Evolutionary conservation across 1,140 invertebrate species (phyloP).

Genomic region (Leptinotarsa texana): DNA sequence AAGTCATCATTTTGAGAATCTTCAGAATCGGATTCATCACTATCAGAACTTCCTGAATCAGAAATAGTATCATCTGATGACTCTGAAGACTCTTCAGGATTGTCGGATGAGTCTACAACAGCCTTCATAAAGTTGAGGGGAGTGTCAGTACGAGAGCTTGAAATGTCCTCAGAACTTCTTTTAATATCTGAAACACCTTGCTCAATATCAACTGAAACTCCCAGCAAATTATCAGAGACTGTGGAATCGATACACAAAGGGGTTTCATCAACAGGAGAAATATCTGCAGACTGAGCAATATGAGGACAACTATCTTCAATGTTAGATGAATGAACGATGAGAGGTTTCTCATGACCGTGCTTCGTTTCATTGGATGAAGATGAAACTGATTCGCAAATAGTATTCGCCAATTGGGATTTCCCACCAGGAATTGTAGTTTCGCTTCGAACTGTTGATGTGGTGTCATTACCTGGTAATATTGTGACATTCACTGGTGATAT

Average conservation of each 20-base stretch:
- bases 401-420: too few species aligned
- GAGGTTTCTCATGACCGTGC: background rate
- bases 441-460: too few species aligned
- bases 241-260: background rate
- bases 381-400: too few species aligned
- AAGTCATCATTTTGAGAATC: too few species aligned
- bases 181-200: background rate
- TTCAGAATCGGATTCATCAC: too few species aligned
- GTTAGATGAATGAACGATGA: background rate
- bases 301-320: slow-evolving; percentile 26
- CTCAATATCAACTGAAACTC: background rate
- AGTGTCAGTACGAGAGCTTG: background rate
- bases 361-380: background rate
- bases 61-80: too few species aligned
- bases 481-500: too few species aligned
- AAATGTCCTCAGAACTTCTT: slow-evolving; percentile 6
- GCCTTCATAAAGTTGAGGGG: slow-evolving; percentile 12
- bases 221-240: background rate
- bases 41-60: too few species aligned
- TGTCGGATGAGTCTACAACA: background rate
- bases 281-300: slow-evolving; percentile 29
- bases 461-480: too few species aligned
- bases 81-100: too few species aligned
- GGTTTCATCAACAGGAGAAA: slow-evolving; percentile 23
- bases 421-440: too few species aligned